These are phyloP conservation scores for Pantherophis vulpinus DNA, from an alignment of 2,797 vertebrate genomes.

Conservation along the genomic window DNA sequence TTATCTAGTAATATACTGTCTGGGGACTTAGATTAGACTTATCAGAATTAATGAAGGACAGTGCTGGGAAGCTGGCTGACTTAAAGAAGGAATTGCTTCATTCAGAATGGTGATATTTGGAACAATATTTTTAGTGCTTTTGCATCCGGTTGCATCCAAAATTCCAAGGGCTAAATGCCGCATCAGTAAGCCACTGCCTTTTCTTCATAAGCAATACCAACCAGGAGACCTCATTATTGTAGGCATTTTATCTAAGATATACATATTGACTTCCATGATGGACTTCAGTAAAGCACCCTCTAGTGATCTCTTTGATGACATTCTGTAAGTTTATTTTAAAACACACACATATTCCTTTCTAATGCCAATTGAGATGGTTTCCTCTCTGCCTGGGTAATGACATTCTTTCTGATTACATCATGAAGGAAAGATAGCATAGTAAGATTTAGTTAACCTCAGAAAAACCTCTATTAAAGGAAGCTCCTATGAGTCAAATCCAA, in stretches of 20 bases:
- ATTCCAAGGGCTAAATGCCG: not conserved
- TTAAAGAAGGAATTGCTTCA: not conserved
- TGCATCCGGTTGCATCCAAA: not conserved
- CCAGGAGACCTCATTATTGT: not conserved
- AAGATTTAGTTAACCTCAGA: not conserved
- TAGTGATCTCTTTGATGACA: not conserved
- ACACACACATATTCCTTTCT: not conserved
- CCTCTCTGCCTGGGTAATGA: not conserved
- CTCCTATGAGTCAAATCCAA: too few species aligned
- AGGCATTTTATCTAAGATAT: not conserved
- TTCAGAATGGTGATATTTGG: not conserved
- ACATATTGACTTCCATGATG: not conserved
- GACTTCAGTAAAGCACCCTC: not conserved
- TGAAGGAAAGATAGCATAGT: not conserved
- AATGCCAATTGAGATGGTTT: not conserved
- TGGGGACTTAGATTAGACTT: not conserved
- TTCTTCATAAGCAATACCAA: not conserved
- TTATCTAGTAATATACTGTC: not conserved
- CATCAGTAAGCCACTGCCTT: not conserved
- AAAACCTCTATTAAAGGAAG: not conserved
- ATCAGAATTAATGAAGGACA: not conserved
- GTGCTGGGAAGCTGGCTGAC: not conserved
- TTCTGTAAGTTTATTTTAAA: not conserved
- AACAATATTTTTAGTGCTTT: not conserved
- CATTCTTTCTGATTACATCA: not conserved